Base-by-base conservation (phyloP, 2,797 vertebrate genomes). In the Helarctos malayanus region DNA sequence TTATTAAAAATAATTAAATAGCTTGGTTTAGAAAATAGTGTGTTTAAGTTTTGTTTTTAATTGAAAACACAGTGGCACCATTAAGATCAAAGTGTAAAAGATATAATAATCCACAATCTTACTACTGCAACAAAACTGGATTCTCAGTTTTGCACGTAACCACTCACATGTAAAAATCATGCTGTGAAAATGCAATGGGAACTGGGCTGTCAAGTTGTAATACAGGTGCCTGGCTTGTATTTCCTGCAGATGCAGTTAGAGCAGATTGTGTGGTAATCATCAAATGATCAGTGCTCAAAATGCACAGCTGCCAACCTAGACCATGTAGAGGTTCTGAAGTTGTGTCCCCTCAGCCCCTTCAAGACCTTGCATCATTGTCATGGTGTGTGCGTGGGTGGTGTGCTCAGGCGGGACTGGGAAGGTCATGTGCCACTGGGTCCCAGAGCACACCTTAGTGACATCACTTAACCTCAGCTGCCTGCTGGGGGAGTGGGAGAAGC, bases 1-100 rank as follows among this genome's bases (percentile, higher is more conserved):
- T 87, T 65, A 65, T 63, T 71, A 54, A 89, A 92, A 96, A 91
- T 63, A 84, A 94, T 35, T 27, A 78, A 76, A 68, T 68, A 32
- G n/a, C 15, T 68, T n/a, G 12, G 19, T 69, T 93, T 89, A 27
- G 56, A 82, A 94, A 80, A 63, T 92, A 35, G 5, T 57, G 41
- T 14, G 3, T 41, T 38, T 35, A 86, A 86, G 32, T 86, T 89
- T 63, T 41, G 18, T 89, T 89, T 95, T 97, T 89, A 83, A 80
- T 47, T 56, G 32, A 86, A 68, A 86, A 76, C 52, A 57, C 23
- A 71, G 47, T 63, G 45, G 63, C 7, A 13, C 45, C 89, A 49
- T 88, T 54, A 41, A 91, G 63, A 84, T 83, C 80, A 75, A 63
- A 63, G 32, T 57, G 83, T 73, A 69, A 59, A 78, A 94, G 93